Evolutionary conservation across 1,140 invertebrate genomes (phyloP).

Genomic region (Heliconius hermathena): DNA sequence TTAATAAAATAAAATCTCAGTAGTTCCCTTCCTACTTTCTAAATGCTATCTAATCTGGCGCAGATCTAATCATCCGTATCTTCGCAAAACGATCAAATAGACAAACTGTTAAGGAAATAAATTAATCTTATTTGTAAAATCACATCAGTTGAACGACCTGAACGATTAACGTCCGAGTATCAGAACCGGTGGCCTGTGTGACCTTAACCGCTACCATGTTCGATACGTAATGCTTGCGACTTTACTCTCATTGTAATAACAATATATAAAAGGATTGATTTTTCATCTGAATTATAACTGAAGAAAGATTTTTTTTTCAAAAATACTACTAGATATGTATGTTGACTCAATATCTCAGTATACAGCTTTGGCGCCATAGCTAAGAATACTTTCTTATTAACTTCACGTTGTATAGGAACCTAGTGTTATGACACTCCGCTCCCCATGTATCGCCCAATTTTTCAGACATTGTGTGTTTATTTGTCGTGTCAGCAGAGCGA

Average conservation of each 20-base stretch:
- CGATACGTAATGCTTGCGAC: background rate
- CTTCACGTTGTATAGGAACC: too few species aligned
- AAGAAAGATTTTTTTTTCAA: too few species aligned
- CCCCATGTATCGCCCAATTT: too few species aligned
- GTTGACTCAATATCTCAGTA: too few species aligned
- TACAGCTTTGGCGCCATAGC: too few species aligned
- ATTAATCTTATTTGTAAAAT: background rate
- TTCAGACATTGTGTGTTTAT: too few species aligned
- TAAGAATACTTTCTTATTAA: too few species aligned
- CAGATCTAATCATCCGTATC: background rate
- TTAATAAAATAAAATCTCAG: background rate
- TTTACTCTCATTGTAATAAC: background rate
- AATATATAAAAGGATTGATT: background rate
- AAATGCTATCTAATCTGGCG: background rate
- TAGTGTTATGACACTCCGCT: too few species aligned
- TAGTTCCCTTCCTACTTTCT: background rate
- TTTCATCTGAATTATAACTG: background rate
- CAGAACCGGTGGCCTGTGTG: constrained; percentile 21
- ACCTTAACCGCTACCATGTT: constrained; percentile 19
- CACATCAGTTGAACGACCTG: constrained; percentile 24
- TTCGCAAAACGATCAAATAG: background rate
- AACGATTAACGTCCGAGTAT: constrained; percentile 20
- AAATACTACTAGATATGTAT: too few species aligned
- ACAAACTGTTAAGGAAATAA: background rate
- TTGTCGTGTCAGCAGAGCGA: too few species aligned